Conservation (phyloP, 2,113 vertebrate genomes). For the Vulpes lagopus region DNA sequence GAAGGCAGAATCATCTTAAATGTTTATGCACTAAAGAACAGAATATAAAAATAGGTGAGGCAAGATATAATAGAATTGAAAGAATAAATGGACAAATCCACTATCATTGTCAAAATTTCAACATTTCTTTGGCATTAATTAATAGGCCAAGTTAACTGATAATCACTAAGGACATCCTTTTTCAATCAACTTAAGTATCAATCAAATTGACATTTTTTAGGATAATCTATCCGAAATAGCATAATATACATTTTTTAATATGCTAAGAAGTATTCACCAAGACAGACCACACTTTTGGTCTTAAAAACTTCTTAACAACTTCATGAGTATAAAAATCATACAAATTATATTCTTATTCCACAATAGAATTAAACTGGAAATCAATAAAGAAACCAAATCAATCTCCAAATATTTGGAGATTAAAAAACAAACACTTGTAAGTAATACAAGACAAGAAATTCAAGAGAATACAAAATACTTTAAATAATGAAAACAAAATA, state of each 20-base stretch:
- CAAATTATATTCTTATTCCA: background rate
- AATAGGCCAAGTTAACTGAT: background rate
- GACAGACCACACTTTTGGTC: background rate
- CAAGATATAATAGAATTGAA: background rate
- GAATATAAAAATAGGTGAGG: background rate
- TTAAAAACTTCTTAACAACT: background rate
- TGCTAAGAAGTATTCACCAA: background rate
- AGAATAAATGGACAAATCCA: background rate
- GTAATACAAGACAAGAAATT: background rate
- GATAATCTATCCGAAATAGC: background rate
- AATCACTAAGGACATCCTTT: background rate
- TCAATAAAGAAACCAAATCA: background rate
- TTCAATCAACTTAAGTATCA: background rate
- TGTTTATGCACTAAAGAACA: background rate
- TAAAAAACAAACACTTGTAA: background rate
- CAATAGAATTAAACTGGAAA: background rate
- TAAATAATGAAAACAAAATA: background rate
- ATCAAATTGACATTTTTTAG: background rate
- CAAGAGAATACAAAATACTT: background rate
- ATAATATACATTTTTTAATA: background rate
- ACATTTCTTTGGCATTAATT: background rate
- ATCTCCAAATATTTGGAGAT: background rate
- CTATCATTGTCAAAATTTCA: background rate
- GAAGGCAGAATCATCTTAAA: background rate
- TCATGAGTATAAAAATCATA: background rate